A percentile compares a stretch with the other conserved stretches of the same genome.
Conservation (phyloP, 2,888 invertebrate genomes). For the Venusia cambrica region DNA sequence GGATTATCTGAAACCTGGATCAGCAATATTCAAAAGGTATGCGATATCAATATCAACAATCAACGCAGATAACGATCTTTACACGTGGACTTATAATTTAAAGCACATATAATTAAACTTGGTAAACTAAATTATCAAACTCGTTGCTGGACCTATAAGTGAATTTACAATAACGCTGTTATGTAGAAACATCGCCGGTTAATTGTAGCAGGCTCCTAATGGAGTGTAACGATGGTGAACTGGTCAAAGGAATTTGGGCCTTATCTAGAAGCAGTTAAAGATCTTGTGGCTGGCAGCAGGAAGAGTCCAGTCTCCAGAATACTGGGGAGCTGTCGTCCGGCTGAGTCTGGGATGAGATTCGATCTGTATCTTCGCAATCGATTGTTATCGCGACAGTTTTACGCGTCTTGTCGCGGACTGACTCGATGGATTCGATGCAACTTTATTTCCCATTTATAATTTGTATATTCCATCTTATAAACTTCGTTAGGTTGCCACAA, state of each 20-base stretch:
- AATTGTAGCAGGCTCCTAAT: conserved; percentile 36
- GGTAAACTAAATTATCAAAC: conserved; percentile 32
- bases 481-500: conserved; percentile 48
- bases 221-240: conserved; percentile 26
- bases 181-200: conserved; percentile 37
- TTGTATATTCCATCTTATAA: conserved; percentile 29
- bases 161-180: conserved; percentile 40
- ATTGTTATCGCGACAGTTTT: conserved; percentile 75
- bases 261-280: conserved; percentile 44
- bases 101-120: conserved; percentile 18
- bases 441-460: conserved; percentile 31
- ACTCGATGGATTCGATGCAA: conserved; percentile 45
- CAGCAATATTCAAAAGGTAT: conserved; percentile 6
- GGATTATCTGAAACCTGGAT: no score
- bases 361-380: conserved; percentile 65
- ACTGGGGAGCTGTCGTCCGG: conserved; percentile 35
- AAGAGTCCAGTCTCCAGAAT: conserved; percentile 55
- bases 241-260: conserved; percentile 29
- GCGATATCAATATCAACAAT: conserved; percentile 15
- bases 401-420: conserved; percentile 63
- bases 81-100: conserved; percentile 15
- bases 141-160: conserved; percentile 27
- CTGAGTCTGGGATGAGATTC: conserved; percentile 48
- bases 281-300: conserved; percentile 33
- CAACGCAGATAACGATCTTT: conserved; percentile 15